phyloP scores from a whole-genome alignment of 2,797 vertebrate species.

The Macropodus opercularis region DNA sequence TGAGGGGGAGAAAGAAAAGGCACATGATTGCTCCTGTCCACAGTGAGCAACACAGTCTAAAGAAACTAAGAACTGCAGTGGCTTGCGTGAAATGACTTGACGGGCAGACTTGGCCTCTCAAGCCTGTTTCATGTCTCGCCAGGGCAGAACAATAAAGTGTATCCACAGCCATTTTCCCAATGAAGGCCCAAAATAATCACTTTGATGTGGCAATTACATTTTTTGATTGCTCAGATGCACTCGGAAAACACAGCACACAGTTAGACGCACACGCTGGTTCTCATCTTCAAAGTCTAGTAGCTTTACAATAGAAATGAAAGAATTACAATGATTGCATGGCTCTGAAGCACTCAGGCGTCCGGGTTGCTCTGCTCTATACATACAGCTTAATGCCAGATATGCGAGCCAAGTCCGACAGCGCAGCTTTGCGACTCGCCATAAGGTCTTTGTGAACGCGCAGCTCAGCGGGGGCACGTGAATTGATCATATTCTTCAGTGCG shows the following conservation, averaged over 20 bases:
- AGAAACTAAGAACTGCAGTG: slow-evolving; percentile 69
- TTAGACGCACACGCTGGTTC: background rate
- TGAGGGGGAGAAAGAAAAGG: slow-evolving; percentile 89
- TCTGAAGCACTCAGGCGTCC: slow-evolving; percentile 35
- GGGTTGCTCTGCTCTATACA: slow-evolving; percentile 59
- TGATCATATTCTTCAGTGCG: slow-evolving; percentile 67
- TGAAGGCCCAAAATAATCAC: slow-evolving; percentile 63
- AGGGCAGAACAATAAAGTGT: slow-evolving; percentile 54
- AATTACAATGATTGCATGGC: slow-evolving; percentile 27
- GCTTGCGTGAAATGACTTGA: slow-evolving; percentile 51
- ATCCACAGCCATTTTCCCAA: slow-evolving; percentile 70
- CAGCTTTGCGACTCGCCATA: slow-evolving; percentile 27
- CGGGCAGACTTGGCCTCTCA: slow-evolving; percentile 42
- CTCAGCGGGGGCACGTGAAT: slow-evolving; percentile 47
- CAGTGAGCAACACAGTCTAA: slow-evolving; percentile 83
- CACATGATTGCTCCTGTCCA: slow-evolving; percentile 87
- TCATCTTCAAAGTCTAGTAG: slow-evolving; percentile 31
- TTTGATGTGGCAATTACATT: slow-evolving; percentile 59
- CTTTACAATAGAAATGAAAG: slow-evolving; percentile 58
- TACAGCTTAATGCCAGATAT: slow-evolving; percentile 55
- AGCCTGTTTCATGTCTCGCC: slow-evolving; percentile 54
- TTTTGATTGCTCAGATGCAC: slow-evolving; percentile 54
- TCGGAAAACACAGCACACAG: slow-evolving; percentile 14
- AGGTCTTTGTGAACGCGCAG: slow-evolving; percentile 44
- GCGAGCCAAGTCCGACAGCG: slow-evolving; percentile 42